Evolutionary conservation across 2,888 invertebrate genomes (phyloP), one percentile per base, ranked within the genome.

Genomic region (Caenorhabditis virilis): DNA sequence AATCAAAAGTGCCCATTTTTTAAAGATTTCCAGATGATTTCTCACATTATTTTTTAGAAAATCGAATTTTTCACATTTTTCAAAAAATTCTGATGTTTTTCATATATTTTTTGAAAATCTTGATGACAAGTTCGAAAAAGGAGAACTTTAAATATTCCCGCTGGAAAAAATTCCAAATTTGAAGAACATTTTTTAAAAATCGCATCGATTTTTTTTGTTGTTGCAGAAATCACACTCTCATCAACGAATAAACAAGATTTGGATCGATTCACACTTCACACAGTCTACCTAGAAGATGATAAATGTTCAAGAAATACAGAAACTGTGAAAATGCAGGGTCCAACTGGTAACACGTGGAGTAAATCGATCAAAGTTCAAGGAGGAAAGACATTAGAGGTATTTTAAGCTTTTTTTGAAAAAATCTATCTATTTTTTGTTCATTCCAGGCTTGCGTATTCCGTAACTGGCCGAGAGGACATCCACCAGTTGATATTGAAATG

Each of bases 241-340:
- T 84, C 84, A 0, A 41, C 72, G 56, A 56, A 89, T 81, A 87
- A 87, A 50, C 89, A 89, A 78, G 88, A 88, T 78, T 87, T 87
- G 65, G 90, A 90, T 26, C 88, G 91, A 76, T 93, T 93, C 86
- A 89, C 91, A 7, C 85, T 95, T 51, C 95, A 95, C 84, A 89
- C 90, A n/a, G 88, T 94, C 86, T 94, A 95, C 85, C 82, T 93
- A 50, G 85, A 90, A 75, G 91, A 93, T 7, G 89, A 90, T 69
- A 87, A 88, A 78, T 89, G 89, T 55, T 92, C 92, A 83, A 90
- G 91, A 82, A 87, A 88, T 50, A 86, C 90, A 64, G 91, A 92
- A 85, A 88, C 88, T 71, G 90, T 90, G 82, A 91, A 91, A 86
- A 18, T 60, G 13, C 60, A 64, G 25, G 55, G 65, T 35, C 64